Base-by-base conservation (phyloP, 2,113 vertebrate genomes). In the Lanius ludovicianus region DNA sequence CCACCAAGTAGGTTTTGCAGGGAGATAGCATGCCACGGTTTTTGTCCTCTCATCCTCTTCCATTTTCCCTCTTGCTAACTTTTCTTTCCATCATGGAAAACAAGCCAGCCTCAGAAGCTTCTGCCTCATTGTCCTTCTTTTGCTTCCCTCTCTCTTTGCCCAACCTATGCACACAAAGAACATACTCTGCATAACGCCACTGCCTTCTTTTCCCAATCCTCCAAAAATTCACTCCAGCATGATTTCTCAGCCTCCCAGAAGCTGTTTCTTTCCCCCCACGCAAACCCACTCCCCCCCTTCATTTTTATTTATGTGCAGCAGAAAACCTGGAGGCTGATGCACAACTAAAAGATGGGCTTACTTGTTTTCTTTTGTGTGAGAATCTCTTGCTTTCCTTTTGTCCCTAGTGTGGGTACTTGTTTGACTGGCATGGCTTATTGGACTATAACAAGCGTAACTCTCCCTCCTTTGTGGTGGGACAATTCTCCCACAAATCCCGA, bases 401-500 rank as follows among this genome's bases (percentile, higher is more conserved):
- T 99, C 96, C 97, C 97, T 97, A 98, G 98, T 98, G 98, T 98
- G 98, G 98, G 98, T 98, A 98, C 99, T 99, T 99, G 99, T 99
- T 99, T 99, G 99, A 99, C 99, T 99, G 99, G 99, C 99, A 99
- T 98, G 98, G 98, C 99, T 99, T 99, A 99, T 99, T 99, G 99
- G 99, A 99, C 98, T 98, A 98, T 99, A 99, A 99, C 99, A 99
- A 99, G 99, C 99, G 98, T 99, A 99, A 99, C 99, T 98, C 98
- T 97, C 98, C 98, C 98, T 98, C 98, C 98, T 99, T 99, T 99
- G 99, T 99, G 97, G 91, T 23, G 95, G 98, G 98, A 99, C 99
- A 99, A 99, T 99, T 99, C 99, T 99, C 99, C 99, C 98, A 99
- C 99, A 99, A 99, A 99, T 99, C 99, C 99, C 77, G 96, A 99